phyloP scores from a whole-genome alignment of 1,140 invertebrate genomes.

The Saccostrea glomerata region DNA sequence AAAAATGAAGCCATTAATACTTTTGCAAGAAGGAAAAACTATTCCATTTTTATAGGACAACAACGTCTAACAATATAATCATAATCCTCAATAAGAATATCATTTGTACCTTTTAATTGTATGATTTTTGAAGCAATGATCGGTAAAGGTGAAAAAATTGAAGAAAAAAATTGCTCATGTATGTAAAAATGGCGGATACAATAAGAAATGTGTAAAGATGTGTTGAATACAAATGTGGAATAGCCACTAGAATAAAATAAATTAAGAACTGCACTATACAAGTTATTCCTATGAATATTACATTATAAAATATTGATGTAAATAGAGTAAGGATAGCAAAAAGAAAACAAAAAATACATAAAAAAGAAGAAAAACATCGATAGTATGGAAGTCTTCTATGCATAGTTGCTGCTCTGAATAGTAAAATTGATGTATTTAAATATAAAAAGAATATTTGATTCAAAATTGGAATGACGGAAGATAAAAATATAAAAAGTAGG shows the following conservation, averaged over 20 bases:
- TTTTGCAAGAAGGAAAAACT: neutral
- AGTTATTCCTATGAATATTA: neutral
- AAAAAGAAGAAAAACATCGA: no score
- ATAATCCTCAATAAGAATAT: neutral
- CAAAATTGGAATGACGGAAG: no score
- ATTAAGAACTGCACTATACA: neutral
- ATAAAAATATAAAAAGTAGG: no score
- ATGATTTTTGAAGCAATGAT: neutral
- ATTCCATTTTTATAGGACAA: neutral
- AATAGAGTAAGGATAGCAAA: no score
- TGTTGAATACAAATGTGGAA: neutral
- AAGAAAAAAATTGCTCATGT: neutral
- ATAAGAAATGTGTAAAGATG: neutral
- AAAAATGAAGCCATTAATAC: neutral
- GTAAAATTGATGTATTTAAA: no score
- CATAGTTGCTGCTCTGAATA: no score
- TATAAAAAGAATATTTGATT: no score
- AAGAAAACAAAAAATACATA: no score
- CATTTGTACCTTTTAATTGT: neutral
- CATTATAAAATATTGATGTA: neutral
- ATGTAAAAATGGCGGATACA: neutral
- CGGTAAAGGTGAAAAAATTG: neutral
- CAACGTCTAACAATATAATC: neutral
- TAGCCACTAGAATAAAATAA: neutral
- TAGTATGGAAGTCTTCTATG: no score